Conservation (phyloP, 1,140 invertebrate genomes). For the Asbolus verrucosus region DNA sequence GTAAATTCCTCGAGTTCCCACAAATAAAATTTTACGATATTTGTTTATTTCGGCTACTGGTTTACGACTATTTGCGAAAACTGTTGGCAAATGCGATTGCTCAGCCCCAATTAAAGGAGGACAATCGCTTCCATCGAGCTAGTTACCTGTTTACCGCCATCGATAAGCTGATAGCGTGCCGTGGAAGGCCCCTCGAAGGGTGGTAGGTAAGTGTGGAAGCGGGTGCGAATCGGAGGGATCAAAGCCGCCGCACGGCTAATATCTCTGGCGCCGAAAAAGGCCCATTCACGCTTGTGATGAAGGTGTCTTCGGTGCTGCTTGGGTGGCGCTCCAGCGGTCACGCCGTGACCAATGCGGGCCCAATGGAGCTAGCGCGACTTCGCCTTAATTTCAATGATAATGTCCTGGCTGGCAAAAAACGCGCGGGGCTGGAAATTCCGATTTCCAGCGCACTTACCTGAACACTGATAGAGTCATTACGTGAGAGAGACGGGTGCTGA, state of each 20-base stretch:
- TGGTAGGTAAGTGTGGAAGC: too few species aligned
- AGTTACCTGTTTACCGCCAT: constrained; percentile 20
- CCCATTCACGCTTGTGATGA: constrained; percentile 57
- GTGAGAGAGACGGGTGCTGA: not conserved
- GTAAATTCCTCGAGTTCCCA: too few species aligned
- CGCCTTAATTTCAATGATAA: too few species aligned
- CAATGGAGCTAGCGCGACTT: constrained; percentile 29
- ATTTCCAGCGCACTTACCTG: not conserved
- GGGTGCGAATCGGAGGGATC: constrained; percentile 55
- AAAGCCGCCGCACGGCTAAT: constrained; percentile 55
- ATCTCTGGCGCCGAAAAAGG: constrained; percentile 56
- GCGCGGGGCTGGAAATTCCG: too few species aligned
- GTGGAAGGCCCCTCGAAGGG: too few species aligned
- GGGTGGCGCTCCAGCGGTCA: constrained; percentile 53
- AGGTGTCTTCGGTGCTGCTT: constrained; percentile 55
- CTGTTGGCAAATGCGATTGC: not conserved
- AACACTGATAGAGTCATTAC: constrained; percentile 15
- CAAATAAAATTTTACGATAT: not conserved
- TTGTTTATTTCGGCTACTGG: constrained; percentile 7
- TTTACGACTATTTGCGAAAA: not conserved
- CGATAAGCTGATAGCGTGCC: not conserved
- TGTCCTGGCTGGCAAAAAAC: too few species aligned
- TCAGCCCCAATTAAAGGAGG: not conserved
- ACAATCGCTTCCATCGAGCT: constrained; percentile 1
- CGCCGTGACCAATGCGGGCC: constrained; percentile 52